A percentile compares a stretch with the other conserved stretches of the same genome.
phyloP scores from a whole-genome alignment of 2,113 vertebrate genomes.

The Aptenodytes forsteri region DNA sequence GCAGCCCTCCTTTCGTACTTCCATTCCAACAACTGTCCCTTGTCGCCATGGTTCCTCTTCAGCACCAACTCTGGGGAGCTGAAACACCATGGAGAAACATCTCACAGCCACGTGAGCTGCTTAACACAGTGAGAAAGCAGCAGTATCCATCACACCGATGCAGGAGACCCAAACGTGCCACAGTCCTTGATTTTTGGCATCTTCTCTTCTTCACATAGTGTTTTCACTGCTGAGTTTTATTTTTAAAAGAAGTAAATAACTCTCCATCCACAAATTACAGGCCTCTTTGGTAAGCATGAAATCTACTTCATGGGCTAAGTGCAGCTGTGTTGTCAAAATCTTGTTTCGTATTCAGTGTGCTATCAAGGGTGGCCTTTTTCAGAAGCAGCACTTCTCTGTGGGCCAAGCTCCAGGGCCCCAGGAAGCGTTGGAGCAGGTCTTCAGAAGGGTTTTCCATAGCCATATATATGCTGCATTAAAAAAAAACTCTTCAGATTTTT shows the following conservation, averaged over 20 bases:
- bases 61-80: neutral
- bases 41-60: neutral
- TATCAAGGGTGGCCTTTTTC: neutral
- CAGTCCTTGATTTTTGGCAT: neutral
- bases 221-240: constrained; percentile 20
- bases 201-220: neutral
- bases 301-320: neutral
- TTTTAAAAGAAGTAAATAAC: constrained; percentile 42
- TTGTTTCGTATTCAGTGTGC: neutral
- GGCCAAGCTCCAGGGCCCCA: neutral
- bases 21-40: neutral
- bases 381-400: neutral
- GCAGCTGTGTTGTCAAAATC: neutral
- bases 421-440: neutral
- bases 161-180: neutral
- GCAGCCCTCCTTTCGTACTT: neutral
- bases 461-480: neutral
- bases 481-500: neutral
- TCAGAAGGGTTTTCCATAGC: neutral
- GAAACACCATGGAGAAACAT: neutral
- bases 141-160: neutral
- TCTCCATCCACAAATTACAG: constrained; percentile 22
- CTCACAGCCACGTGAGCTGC: neutral
- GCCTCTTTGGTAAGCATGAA: neutral
- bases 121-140: neutral